phyloP scores from a whole-genome alignment of 2,113 vertebrate species.

The Actinemys pallida region DNA sequence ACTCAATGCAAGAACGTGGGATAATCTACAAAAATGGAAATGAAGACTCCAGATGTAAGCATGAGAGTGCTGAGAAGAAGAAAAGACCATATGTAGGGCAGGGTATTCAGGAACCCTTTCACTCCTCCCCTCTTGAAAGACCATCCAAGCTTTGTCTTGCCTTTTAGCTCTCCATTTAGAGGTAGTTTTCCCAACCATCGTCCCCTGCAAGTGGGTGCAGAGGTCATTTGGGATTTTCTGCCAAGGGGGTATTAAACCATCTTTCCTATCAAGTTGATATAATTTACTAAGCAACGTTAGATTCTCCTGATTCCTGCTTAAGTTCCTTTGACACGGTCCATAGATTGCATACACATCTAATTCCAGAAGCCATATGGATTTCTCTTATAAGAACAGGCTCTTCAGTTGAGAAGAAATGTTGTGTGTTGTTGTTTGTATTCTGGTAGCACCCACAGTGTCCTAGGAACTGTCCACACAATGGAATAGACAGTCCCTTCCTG shows the following conservation, averaged over 20 bases:
- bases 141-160: not conserved
- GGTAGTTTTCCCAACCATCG: conserved; percentile 35
- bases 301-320: conserved; percentile 12
- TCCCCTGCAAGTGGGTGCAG: not conserved
- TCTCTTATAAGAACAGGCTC: not conserved
- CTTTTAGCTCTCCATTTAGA: conserved; percentile 34
- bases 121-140: not conserved
- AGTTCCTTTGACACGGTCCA: not conserved
- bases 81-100: not conserved
- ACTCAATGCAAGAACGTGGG: not conserved
- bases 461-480: not conserved
- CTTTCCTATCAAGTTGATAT: conserved; percentile 31
- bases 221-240: not conserved
- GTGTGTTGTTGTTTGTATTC: not conserved
- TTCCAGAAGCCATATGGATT: not conserved
- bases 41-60: not conserved
- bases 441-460: not conserved
- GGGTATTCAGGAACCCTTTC: conserved; percentile 26
- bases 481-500: conserved; percentile 43
- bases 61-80: not conserved
- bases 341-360: accelerated
- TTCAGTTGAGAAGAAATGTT: not conserved
- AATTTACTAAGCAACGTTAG: conserved; percentile 34
- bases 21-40: not conserved
- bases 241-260: conserved; percentile 45